These are phyloP conservation scores for Myiothlypis chrysogaster DNA, from an alignment of 2,797 vertebrate genomes.

Conservation along the genomic window DNA sequence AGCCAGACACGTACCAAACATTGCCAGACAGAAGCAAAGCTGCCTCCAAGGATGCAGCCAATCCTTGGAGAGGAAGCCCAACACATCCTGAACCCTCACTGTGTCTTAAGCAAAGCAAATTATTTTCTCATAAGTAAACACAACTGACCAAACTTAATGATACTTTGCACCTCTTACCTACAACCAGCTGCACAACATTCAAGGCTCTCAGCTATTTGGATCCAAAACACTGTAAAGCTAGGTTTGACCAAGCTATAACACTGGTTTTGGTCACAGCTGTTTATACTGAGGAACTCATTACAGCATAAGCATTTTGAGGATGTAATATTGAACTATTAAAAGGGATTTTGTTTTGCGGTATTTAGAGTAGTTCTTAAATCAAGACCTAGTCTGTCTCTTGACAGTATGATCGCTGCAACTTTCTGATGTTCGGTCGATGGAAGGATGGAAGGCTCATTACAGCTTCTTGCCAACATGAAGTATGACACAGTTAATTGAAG, in stretches of 20 bases:
- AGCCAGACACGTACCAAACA: rapidly evolving
- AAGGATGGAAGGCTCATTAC: not conserved
- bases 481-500: conserved; percentile 35
- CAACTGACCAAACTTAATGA: not conserved
- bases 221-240: not conserved
- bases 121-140: not conserved
- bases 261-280: not conserved
- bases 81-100: not conserved
- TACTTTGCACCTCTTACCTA: not conserved
- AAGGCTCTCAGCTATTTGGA: not conserved
- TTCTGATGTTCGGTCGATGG: not conserved
- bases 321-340: not conserved
- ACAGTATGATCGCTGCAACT: not conserved
- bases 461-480: conserved; percentile 7
- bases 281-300: not conserved
- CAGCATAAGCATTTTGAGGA: not conserved
- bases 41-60: not conserved
- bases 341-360: not conserved
- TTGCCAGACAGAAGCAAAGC: not conserved
- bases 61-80: not conserved
- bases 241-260: not conserved
- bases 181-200: not conserved
- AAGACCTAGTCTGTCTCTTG: not conserved
- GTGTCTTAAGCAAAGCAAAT: not conserved
- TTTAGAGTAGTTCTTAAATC: conserved; percentile 8